Base-by-base conservation (phyloP, 2,113 vertebrate genomes). In the Thymallus thymallus region DNA sequence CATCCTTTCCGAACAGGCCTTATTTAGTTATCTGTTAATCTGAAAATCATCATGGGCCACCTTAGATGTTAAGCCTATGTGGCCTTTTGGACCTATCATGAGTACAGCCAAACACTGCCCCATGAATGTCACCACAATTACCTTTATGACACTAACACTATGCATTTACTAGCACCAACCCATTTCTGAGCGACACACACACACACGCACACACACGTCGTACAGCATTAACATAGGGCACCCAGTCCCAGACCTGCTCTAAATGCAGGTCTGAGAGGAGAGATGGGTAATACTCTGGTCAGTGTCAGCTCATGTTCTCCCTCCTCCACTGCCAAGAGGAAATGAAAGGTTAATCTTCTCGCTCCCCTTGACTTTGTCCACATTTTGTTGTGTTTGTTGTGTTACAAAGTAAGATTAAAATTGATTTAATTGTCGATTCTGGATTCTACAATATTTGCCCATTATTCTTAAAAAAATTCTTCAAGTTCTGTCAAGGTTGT, bases 291-390 rank as follows among this genome's bases (percentile, higher is more conserved):
- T 78, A 80, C 83, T 88, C 80, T 73, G 71, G 78, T 82, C 73
- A 87, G 41, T 82, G 70, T 69, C 62, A 84, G 77, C 78, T 72
- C 71, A 82, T 76, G 75, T 32, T 66, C 72, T 23, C 60, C 45
- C 66, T 73, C 23, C 55, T 85, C 51, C n/a, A 5, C 79, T 85
- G 83, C 81, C 76, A 76, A 85, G 83, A 88, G 85, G 83, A 90
- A 87, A 91, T 88, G 56, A 89, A 87, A 79, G 84, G 81, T 90
- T 91, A 88, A 90, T 86, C 86, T 79, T 72, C 24, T 20, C 76
- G 81, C 76, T 82, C 55, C 35, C 35, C 35, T 41, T 41, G 35
- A 41, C 35, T 41, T 41, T 10, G 9, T 41, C 35, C 35, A 41
- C 35, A 10, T 41, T 10, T 26, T 26, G 26, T 26, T 26, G 26